Evolutionary conservation across 2,888 invertebrate genomes (phyloP).

Genomic region (Cloeon dipterum): DNA sequence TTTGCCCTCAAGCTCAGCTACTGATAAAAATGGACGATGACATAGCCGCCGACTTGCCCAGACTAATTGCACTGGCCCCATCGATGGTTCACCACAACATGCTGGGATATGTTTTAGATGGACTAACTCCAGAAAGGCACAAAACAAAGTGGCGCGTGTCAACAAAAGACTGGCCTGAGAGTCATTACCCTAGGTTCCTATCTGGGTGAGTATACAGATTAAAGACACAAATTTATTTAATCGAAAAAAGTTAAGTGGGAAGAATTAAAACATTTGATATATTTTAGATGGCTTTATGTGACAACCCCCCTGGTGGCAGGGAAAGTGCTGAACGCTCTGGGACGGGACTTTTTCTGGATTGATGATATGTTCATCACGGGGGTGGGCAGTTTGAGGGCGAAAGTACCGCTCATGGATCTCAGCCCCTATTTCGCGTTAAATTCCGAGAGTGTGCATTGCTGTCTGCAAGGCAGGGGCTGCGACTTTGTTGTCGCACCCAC

Average conservation of each 20-base stretch:
- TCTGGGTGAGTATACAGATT: too few relatives aligned
- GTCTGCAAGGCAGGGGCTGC: constrained; percentile 40
- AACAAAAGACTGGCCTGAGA: constrained; percentile 31
- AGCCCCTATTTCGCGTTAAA: constrained; percentile 41
- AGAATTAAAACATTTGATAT: too few relatives aligned
- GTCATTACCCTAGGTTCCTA: constrained; percentile 46
- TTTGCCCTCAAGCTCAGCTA: constrained; percentile 33
- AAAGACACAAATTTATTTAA: too few relatives aligned
- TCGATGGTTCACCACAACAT: too few relatives aligned
- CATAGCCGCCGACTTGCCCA: constrained; percentile 44
- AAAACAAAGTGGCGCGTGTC: constrained; percentile 65
- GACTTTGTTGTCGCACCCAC: constrained; percentile 51
- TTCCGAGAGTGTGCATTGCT: constrained; percentile 48
- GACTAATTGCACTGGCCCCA: too few relatives aligned
- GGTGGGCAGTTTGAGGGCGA: constrained; percentile 33
- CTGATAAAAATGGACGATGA: constrained; percentile 68
- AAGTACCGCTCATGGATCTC: constrained; percentile 31
- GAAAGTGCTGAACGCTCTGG: constrained; percentile 28
- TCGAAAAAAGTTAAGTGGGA: too few relatives aligned
- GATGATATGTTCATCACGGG: constrained; percentile 78
- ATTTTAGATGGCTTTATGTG: constrained; percentile 65
- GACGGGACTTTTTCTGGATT: constrained; percentile 61
- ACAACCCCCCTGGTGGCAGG: constrained; percentile 39
- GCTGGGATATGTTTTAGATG: constrained; percentile 40
- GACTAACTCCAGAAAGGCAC: constrained; percentile 37